Evolutionary conservation across 2,888 invertebrate genomes (phyloP), one percentile per base, ranked within the genome.

Genomic region (Pollenia labialis): DNA sequence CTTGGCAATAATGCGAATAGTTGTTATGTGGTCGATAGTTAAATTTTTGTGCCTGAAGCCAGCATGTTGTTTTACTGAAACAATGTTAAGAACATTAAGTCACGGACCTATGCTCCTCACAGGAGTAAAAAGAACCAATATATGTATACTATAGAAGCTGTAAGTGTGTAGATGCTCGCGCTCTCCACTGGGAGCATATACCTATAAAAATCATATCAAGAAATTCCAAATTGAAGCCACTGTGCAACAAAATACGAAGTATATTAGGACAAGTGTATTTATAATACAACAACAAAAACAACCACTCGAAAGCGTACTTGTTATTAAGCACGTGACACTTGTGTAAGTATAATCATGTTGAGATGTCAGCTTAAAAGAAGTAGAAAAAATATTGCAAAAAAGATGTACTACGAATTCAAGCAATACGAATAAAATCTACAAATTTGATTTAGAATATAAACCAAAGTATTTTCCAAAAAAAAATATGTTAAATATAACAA

Each of bases 271-370:
- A 84, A 84, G 79, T 60, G 60, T 74, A 85, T 79, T 84, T 80
- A 8, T 50, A 74, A 60, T 79, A 76, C 48, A 48, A 72, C 69
- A 18, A 18, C 48, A 48, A 72, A 62, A 18, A 18, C 18, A 64
- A 84, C 72, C 68, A 66, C 48, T 77, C 44, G 23, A 72, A 69
- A 80, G 75, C 48, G 40, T 87, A 81, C 81, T 87, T 84, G 81
- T 84, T 84, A 87, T 87, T 84, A 87, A 87, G 87, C 87, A 87
- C 87, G 87, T 87, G 87, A 87, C 87, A 87, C 76, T 87, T 84
- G 66, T 72, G 54, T 74, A 87, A 84, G 81, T 80, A 66, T 81
- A 87, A 81, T 87, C 84, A 84, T 87, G 87, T 87, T 74, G 81
- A 87, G 84, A 81, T 87, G 87, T 87, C 87, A 84, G 76, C 84